Evolutionary conservation across 2,113 vertebrate species (phyloP).

Genomic region (Todiramphus chloris): DNA sequence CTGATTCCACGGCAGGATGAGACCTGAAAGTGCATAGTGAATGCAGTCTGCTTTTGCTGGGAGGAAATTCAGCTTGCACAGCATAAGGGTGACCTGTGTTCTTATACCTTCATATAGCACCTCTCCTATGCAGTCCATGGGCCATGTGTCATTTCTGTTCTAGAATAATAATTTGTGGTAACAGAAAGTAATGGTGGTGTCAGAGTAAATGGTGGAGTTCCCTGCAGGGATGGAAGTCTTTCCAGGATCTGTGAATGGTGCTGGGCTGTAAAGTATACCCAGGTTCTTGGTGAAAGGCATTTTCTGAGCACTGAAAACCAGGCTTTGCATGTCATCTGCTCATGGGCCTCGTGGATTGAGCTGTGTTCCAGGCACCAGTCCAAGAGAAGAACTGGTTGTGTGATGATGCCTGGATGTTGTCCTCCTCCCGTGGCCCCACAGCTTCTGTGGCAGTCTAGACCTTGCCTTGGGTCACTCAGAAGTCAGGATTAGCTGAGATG

Average conservation of each 20-base stretch:
- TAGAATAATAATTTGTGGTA: neutral
- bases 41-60: neutral
- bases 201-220: neutral
- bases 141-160: neutral
- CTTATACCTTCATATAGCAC: neutral
- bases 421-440: neutral
- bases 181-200: neutral
- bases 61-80: neutral
- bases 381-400: neutral
- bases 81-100: neutral
- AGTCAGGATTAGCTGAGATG: neutral
- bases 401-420: neutral
- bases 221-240: neutral
- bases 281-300: neutral
- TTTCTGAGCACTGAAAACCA: neutral
- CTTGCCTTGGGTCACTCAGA: neutral
- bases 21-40: neutral
- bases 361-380: neutral
- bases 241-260: neutral
- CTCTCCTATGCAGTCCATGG: neutral
- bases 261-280: neutral
- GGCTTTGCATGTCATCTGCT: neutral
- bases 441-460: neutral
- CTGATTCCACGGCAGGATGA: neutral
- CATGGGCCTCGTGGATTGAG: neutral